Evolutionary conservation across 2,113 vertebrate species (phyloP), one percentile per base, ranked within the genome.

Genomic region (Hypanus sabinus): DNA sequence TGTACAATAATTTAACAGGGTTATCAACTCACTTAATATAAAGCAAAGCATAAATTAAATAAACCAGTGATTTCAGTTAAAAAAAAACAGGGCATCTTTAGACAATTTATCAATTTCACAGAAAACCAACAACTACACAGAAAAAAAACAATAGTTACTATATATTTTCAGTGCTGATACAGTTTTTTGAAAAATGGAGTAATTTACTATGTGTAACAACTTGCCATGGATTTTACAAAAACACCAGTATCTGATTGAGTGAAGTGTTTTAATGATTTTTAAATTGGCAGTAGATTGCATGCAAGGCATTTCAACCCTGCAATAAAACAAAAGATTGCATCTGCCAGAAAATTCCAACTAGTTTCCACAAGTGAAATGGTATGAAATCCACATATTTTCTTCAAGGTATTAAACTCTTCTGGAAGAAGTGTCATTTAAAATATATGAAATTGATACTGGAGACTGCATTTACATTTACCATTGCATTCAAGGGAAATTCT

Each of bases 111-210:
- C 60, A 88, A 88, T 27, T 62, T 88, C 22, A 62, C 57, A 88
- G 83, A 62, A 11, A 57, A 85, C 55, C 57, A 62, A 30, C 57
- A 87, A 87, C 57, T 62, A 57, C 83, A 36, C 62, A 16, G 83
- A 88, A 27, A 38, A 38, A n/a, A 92, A 92, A 71, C n/a, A 92
- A 73, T n/a, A 71, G 90, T 71, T 92, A 92, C 60, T 68, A 18
- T 36, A 91, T 91, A 85, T 60, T 85, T 85, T 85, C 33, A 36
- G n/a, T 91, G 57, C 33, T 38, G 62, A 33, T n/a, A 22, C 16
- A 91, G 20, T 24, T 91, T 20, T 92, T 71, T 70, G 7, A 92
- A 88, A 36, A n/a, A 70, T 16, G 10, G 62, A 92, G 22, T 16
- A 92, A 92, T 71, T 92, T 73, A 38, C 71, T 71, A 71, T 92